phyloP scores from a whole-genome alignment of 2,113 vertebrate species.

The pig (Sus scrofa) region T2T-Sscrofa CM000813.6:9024001-9024500 shows the following conservation, averaged over 20 bases:
- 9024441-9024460: constrained; percentile 91
- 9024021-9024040: constrained; percentile 89
- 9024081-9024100: not conserved
- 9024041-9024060: not conserved
- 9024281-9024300: not conserved
- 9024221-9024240: not conserved
- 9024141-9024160: not conserved
- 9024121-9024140: not conserved
- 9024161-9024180: not conserved
- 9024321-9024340: not conserved
- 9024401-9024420: constrained; percentile 80
- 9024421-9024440: constrained; percentile 87
- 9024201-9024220: constrained; percentile 19
- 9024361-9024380: constrained; percentile 43
- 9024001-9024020: constrained; percentile 91
- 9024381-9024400: constrained; percentile 77
- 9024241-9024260: not conserved
- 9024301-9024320: not conserved
- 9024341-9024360: not conserved
- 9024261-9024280: not conserved
- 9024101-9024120: not conserved
- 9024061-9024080: not conserved
- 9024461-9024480: constrained; percentile 92
- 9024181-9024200: not conserved
- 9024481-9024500: constrained; percentile 91